These are phyloP conservation scores for Melolontha melolontha DNA, from an alignment of 2,888 invertebrate species.

Conservation along the genomic window DNA sequence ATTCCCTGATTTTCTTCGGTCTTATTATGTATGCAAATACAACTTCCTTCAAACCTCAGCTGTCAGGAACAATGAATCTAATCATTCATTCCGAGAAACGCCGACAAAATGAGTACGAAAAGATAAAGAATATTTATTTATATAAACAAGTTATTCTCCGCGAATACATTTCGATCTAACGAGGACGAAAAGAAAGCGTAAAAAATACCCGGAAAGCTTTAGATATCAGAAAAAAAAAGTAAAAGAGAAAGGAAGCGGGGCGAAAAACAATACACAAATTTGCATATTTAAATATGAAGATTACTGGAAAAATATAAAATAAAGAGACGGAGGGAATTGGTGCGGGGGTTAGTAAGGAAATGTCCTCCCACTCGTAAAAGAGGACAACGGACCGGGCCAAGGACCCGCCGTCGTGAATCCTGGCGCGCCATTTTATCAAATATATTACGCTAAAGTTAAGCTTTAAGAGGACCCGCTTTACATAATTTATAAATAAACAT, in stretches of 20 bases:
- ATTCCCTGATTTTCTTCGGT: too few species aligned
- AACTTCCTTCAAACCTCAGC: too few species aligned
- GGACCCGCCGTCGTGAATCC: slow-evolving; percentile 22
- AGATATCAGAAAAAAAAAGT: background rate
- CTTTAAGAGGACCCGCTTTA: slow-evolving; percentile 60
- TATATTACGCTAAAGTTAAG: slow-evolving; percentile 63
- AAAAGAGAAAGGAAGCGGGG: slow-evolving; percentile 32
- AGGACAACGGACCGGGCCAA: slow-evolving; percentile 9
- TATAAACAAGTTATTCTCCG: too few species aligned
- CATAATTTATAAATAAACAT: slow-evolving; percentile 67
- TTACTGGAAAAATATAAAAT: slow-evolving; percentile 52
- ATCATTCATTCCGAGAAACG: too few species aligned
- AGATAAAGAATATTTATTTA: too few species aligned
- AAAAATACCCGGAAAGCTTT: too few species aligned
- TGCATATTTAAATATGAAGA: slow-evolving; percentile 58
- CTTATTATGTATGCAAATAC: too few species aligned
- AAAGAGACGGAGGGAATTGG: slow-evolving; percentile 14
- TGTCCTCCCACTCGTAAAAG: slow-evolving; percentile 48
- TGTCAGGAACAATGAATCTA: too few species aligned
- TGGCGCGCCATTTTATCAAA: slow-evolving; percentile 57
- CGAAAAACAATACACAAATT: slow-evolving; percentile 55
- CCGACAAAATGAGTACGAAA: too few species aligned
- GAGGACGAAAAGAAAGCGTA: too few species aligned
- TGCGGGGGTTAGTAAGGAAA: slow-evolving; percentile 52
- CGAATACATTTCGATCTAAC: too few species aligned